Base-by-base conservation (phyloP, 2,888 invertebrate genomes). In the Drosophila atripex region DNA sequence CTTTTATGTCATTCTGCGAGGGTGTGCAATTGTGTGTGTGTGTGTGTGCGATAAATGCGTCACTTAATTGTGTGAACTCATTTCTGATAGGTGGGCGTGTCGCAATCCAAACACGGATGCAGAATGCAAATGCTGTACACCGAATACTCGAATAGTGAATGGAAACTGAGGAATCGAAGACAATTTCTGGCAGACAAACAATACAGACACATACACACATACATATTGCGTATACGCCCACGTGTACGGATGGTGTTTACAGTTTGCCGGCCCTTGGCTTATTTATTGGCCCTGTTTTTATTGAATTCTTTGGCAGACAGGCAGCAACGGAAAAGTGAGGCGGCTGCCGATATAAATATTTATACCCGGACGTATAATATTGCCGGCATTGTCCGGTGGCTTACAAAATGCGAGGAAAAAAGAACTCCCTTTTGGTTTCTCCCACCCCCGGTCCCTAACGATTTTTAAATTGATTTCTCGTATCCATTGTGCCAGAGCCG, bases 271-370 rank as follows among this genome's bases (percentile, higher is more conserved):
- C 66, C 73, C 71, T 65, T 64, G 73, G 78, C 75, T 79, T 84
- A 84, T 84, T 84, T 84, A 84, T 84, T 88, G 83, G 80, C 75
- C 84, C 83, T 83, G 85, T 87, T 88, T 85, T 84, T 84, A 84
- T 84, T 84, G 83, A 84, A 84, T 84, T 86, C 83, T 73, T 86
- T 71, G 66, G 84, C 65, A 80, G 86, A 75, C 87, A 66, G 85
- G 28, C 70, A 38, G 43, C 53, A 53, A 49, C 32, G 35, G 60
- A 45, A n/a, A 41, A 47, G 38, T 30, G 35, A 35, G n/a, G 25
- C 25, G 51, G 28, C 71, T 73, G 70, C 78, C 35, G 78, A 76
- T 80, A 87, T 82, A 87, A 87, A 82, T 82, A 82, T 82, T 87
- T 80, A 82, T 82, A 78, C 69, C 65, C 71, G 72, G 70, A 73